Base-by-base conservation (phyloP, 2,888 invertebrate genomes). In the Aspidiotus rigidus region DNA sequence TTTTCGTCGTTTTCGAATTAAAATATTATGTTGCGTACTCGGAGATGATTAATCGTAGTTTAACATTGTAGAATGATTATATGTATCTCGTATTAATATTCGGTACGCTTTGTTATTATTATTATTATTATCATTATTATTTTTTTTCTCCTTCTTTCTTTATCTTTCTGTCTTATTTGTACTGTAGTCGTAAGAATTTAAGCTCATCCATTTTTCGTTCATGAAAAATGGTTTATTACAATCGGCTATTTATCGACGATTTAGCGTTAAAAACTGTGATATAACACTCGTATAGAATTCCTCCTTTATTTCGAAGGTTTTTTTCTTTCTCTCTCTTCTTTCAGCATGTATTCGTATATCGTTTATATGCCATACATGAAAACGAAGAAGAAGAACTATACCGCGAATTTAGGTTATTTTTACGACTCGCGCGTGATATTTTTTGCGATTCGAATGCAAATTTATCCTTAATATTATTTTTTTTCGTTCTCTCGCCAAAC, bases 221-320 rank as follows among this genome's bases (percentile, higher is more conserved):
- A 10, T 16, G 10, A 7, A 16, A 15, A 2, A 57, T 16, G 28
- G 5, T 57, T 59, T 44, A 42, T 15, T 59, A 40, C 15, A 62
- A 15, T 15, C 53, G 15, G 17, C 57, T 57, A 57, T 57, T 57
- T 15, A 49, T 49, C 49, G 49, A 49, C 39, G 59, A 28, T 59
- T 28, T 59, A 59, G 59, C 39, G 28, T 59, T 28, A 7, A 59
- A 39, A 59, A 59, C 59, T 59, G 59, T 59, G 59, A 59, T 59
- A 59, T 13, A 59, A 56, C 16, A 16, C 59, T 59, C 28, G 59
- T 59, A 39, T 59, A 59, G 28, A 59, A 59, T 59, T 59, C 59
- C 59, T 16, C 17, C 17, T 55, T 16, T 55, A 16, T 55, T 17
- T 16, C 16, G 59, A 28, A 13, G 16, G 7, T 59, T 28, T 59